phyloP scores from a whole-genome alignment of 2,797 vertebrate genomes.

The Scolopax bukidnonensis region DNA sequence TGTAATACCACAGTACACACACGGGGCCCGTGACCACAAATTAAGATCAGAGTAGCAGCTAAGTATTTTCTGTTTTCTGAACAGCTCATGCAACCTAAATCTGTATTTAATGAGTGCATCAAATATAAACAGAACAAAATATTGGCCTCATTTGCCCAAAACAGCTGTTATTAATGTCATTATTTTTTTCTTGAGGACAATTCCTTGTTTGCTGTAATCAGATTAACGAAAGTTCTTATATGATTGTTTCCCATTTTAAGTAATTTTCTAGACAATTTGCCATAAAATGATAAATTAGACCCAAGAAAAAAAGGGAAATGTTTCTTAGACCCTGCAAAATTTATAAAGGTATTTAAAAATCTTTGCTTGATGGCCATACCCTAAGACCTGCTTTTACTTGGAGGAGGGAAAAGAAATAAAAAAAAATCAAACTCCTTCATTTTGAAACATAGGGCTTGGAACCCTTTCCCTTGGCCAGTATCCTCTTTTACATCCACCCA shows the following conservation, averaged over 20 bases:
- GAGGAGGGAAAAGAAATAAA: not conserved
- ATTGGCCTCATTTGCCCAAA: not conserved
- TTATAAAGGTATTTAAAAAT: not conserved
- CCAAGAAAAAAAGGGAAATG: not conserved
- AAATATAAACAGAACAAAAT: conserved; percentile 10
- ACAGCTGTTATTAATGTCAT: not conserved
- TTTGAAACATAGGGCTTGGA: not conserved
- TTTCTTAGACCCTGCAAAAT: not conserved
- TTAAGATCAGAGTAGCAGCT: not conserved
- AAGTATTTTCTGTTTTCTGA: conserved; percentile 13
- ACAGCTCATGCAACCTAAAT: not conserved
- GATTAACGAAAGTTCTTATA: not conserved
- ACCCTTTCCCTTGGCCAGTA: not conserved
- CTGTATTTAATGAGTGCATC: conserved; percentile 1
- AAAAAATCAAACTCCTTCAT: not conserved
- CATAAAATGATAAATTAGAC: not conserved
- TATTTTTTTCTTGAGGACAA: not conserved
- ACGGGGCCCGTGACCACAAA: not conserved
- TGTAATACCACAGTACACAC: not conserved
- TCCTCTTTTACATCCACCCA: not conserved
- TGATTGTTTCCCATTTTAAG: not conserved
- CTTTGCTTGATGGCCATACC: not conserved
- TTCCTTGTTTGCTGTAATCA: not conserved
- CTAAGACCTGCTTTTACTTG: not conserved
- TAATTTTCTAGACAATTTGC: not conserved